These are phyloP conservation scores for Rotaria macrura DNA, from an alignment of 2,888 invertebrate genomes.

Conservation along the genomic window DNA sequence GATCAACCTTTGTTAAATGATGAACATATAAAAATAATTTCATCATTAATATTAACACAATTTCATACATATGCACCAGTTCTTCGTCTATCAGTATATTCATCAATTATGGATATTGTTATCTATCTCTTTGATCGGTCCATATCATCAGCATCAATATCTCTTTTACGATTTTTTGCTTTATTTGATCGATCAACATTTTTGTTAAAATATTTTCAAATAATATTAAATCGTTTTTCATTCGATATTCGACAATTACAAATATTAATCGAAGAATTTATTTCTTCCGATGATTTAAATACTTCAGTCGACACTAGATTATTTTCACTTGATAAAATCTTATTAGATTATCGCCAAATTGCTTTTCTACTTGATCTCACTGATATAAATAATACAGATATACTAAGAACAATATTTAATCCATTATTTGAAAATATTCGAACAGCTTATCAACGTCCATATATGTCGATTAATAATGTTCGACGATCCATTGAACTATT, in stretches of 20 bases:
- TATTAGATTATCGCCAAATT: neutral
- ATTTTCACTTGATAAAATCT: neutral
- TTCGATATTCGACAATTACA: neutral
- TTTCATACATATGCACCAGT: neutral
- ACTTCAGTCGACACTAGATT: neutral
- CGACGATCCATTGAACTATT: neutral
- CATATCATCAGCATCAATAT: neutral
- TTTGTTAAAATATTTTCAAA: neutral
- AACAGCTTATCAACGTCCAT: slow-evolving; percentile 18
- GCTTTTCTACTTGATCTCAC: neutral
- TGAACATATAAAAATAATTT: slow-evolving; percentile 14
- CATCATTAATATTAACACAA: neutral
- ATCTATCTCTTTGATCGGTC: neutral
- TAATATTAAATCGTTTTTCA: neutral
- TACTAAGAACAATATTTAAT: neutral
- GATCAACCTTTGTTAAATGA: neutral
- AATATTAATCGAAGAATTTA: neutral
- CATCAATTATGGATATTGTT: neutral
- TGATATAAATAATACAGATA: neutral
- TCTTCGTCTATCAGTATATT: neutral
- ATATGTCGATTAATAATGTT: neutral
- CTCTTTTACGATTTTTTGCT: neutral
- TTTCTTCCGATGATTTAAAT: neutral
- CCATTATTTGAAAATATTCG: slow-evolving; percentile 2
- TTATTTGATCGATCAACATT: neutral